Base-by-base conservation (phyloP, 2,888 invertebrate genomes). In the Germaria angustata region DNA sequence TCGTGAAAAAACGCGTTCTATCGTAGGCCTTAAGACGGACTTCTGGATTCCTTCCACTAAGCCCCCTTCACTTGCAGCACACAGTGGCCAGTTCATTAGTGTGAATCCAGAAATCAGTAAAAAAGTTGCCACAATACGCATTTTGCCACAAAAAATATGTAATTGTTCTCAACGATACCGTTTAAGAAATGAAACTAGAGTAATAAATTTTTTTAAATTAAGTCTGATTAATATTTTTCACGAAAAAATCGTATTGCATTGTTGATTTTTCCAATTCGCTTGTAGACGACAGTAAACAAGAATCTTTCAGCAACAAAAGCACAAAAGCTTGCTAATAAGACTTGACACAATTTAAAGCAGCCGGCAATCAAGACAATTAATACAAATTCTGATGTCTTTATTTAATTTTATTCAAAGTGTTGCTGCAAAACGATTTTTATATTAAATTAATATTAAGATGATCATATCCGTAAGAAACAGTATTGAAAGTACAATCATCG, bases 1-100 rank as follows among this genome's bases (percentile, higher is more conserved):
- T 0, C 90, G 87, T n/a, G 87, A 87, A 66, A 90, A 90, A 7
- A 89, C 83, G 2, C 89, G 86, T 8, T 88, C 87, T 34, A 88
- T 71, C 0, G 85, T 78, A 63, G 87, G 85, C 22, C 84, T 87
- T 0, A 90, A 68, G 17, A 86, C 82, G 0, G 87, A 85, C 41
- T 44, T 55, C 13, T 28, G 8, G 22, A 24, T 32, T 0, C 1
- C 8, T 9, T 24, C 41, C 8, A 39, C n/a, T 68, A 17, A 8
- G 44, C 15, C 5, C 8, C 4, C 11, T 39, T 34, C 28, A 9
- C 13, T 39, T 4, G 24, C 39, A 1, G 3, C 11, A 41, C 53
- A 22, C n/a, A 20, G 13, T 1, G 11, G 9, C 44, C 20, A 59
- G 8, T 41, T 66, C 1, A 22, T 36, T 5, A 81, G 6, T 3